Evolutionary conservation across 1,140 invertebrate species (phyloP), one percentile per base, ranked within the genome.

Genomic region (Rhopalosiphum maidis): DNA sequence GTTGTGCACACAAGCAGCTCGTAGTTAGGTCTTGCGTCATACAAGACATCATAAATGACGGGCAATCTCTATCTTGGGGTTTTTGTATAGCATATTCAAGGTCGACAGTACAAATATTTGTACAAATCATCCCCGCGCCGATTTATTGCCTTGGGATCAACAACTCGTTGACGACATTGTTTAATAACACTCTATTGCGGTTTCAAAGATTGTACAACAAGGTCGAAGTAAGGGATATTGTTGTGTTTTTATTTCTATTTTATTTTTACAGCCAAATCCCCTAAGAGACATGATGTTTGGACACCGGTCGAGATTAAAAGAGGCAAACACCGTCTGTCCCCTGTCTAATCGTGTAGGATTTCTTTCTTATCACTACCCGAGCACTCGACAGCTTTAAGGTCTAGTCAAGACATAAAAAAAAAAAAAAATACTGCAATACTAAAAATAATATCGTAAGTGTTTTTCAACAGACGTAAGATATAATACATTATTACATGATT

Each of bases 81-180:
- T 86, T 51, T 41, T 93, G 60, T 93, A 55, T 93, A 48, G n/a
- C 22, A 25, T 48, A 15, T 37, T 86, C 91, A 85, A 93, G 82
- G 91, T 85, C 77, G 91, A 83, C 91, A 60, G 48, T 41, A 93
- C 91, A 93, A 93, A 93, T 93, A 93, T 93, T 93, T 93, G 91
- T 86, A 86, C 91, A 86, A 93, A 93, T 93, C 91, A 21, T 93
- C 91, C 91, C 91, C 41, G 30, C 91, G 77, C 77, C 60, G 91
- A 86, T 93, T 85, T 86, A 86, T 86, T 55, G 35, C 82, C 77
- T 11, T n/a, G n/a, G 60, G 46, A 82, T 82, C 51, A 46, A 54
- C 21, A 54, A 55, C 91, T 86, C 48, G 43, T 83, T 51, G 91
- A 92, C 85, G 91, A 54, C 82, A 55, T 37, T 86, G 91, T 93